Percentiles rank a stretch among this genome's conserved stretches.
Conservation (phyloP, 1,140 invertebrate genomes). For the Palaemon carinicauda region DNA sequence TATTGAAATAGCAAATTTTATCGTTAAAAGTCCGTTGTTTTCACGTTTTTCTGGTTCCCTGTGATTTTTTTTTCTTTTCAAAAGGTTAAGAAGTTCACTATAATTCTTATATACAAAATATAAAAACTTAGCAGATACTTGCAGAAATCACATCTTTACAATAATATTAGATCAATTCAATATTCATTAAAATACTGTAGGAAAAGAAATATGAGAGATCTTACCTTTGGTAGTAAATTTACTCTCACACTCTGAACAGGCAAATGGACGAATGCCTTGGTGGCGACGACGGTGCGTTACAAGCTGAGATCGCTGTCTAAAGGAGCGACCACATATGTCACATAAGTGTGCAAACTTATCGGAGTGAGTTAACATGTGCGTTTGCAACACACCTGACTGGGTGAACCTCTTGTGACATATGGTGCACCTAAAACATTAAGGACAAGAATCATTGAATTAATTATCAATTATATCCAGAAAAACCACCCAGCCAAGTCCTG, state of each 20-base stretch:
- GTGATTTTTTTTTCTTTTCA: too few relatives aligned
- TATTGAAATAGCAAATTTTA: too few relatives aligned
- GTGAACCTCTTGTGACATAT: constrained; percentile 36
- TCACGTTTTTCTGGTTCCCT: too few relatives aligned
- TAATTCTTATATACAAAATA: too few relatives aligned
- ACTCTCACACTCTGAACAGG: constrained; percentile 31
- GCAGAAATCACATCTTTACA: background rate
- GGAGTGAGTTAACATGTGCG: constrained; percentile 38
- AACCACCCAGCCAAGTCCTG: background rate
- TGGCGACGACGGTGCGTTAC: constrained; percentile 31
- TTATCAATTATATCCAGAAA: background rate
- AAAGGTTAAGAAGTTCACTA: too few relatives aligned
- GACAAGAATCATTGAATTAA: background rate
- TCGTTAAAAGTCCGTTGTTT: too few relatives aligned
- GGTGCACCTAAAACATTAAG: constrained; percentile 5
- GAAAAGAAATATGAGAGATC: background rate
- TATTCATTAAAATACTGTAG: background rate
- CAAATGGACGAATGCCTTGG: constrained; percentile 24
- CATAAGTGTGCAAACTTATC: constrained; percentile 30
- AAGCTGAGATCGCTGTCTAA: constrained; percentile 39
- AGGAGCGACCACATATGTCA: constrained; percentile 39
- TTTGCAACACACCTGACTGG: constrained; percentile 34
- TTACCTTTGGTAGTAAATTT: constrained; percentile 45
- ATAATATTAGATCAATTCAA: background rate
- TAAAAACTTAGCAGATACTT: too few relatives aligned